Conservation (phyloP, 2,113 vertebrate genomes). For the Hippocampus mohnikei region DNA sequence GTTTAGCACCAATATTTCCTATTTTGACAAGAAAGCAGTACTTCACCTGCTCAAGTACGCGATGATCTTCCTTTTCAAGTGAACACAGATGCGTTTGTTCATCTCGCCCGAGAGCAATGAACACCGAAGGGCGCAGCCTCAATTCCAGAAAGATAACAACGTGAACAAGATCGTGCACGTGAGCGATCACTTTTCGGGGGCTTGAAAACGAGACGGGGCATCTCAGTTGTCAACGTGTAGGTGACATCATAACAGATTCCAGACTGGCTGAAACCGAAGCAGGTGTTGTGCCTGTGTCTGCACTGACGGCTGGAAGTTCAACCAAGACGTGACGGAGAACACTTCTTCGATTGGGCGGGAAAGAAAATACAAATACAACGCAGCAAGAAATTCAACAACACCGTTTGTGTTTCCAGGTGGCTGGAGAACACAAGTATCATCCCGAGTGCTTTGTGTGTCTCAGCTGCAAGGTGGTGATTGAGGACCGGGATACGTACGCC, state of each 20-base stretch:
- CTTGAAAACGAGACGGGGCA: constrained; percentile 25
- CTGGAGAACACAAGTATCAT: constrained; percentile 95
- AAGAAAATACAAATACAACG: neutral
- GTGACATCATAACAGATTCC: constrained; percentile 66
- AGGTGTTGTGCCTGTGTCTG: constrained; percentile 61
- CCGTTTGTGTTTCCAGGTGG: constrained; percentile 79
- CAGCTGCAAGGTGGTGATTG: constrained; percentile 92
- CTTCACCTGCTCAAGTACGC: neutral
- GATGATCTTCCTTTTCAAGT: neutral
- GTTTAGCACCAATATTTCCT: neutral
- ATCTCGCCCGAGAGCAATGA: constrained; percentile 31
- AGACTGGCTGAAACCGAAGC: constrained; percentile 62
- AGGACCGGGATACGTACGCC: constrained; percentile 89
- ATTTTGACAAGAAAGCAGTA: neutral
- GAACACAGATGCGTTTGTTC: constrained; percentile 26
- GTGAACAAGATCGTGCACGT: constrained; percentile 9
- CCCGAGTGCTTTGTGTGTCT: constrained; percentile 94
- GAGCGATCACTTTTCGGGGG: constrained; percentile 2
- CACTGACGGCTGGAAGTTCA: constrained; percentile 2
- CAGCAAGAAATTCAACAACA: neutral
- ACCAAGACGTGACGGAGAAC: neutral
- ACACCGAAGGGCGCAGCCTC: neutral
- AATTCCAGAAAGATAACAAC: constrained; percentile 19
- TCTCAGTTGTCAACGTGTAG: constrained; percentile 26
- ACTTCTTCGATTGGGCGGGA: neutral